Base-by-base conservation (phyloP, 2,113 vertebrate species). In the Daubentonia madagascariensis region DNA sequence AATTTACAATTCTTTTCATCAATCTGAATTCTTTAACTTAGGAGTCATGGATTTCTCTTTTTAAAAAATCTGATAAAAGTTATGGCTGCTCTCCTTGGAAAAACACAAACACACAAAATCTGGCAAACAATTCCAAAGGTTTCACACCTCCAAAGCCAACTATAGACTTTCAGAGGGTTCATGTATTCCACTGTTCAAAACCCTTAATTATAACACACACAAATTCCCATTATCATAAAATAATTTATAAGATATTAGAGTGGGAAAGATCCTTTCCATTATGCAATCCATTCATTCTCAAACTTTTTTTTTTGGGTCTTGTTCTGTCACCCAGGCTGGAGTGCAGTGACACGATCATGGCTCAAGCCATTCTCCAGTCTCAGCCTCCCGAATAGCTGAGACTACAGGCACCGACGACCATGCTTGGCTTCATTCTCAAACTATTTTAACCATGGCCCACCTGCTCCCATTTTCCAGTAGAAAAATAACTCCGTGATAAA, bases 1-100 rank as follows among this genome's bases (percentile, higher is more conserved):
- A 79, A 73, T 43, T 75, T 79, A 70, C 16, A 93, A 86, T 91
- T 80, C 68, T 88, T 75, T 87, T 87, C 67, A 87, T 87, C 67
- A 87, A 45, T n/a, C 59, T 84, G 40, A 87, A 91, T 67, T 91
- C 40, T 91, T 89, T 76, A 92, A 83, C 52, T 76, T 89, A 18
- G 76, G 30, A 37, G 54, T 23, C 45, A 61, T 17, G 3, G 43
- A 63, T 14, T 73, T 78, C 40, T 28, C 6, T 57, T 70, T 52
- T 68, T 32, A 40, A 23, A 65, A 65, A 75, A 90, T 48, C 63
- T 43, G 57, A 72, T 79, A 91, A 68, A 91, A 88, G 40, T 12
- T 59, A 59, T 25, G 35, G 68, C 67, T 94, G 57, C 23, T 84
- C 35, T 85, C 54, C 65, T 52, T 45, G 37, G 61, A 48, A 86